Conservation (phyloP, 2,888 invertebrate species). For the Agonum fuliginosum region DNA sequence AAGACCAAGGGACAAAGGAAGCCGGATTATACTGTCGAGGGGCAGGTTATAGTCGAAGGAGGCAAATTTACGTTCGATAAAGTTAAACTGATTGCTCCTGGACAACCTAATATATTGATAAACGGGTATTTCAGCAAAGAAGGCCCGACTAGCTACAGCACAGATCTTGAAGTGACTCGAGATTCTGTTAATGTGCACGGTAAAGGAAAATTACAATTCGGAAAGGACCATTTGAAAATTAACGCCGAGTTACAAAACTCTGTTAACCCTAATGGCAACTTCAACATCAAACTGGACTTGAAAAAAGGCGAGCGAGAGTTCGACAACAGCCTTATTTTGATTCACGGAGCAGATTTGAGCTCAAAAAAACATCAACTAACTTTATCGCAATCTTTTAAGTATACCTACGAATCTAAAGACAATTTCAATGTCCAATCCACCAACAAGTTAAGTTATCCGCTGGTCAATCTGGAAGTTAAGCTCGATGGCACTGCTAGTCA, state of each 20-base stretch:
- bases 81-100: conserved; percentile 73
- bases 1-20: conserved; percentile 64
- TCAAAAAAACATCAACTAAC: conserved; percentile 76
- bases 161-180: conserved; percentile 7
- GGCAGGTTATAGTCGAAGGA: conserved; percentile 71
- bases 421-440: conserved; percentile 75
- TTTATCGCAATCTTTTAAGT: conserved; percentile 72
- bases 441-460: conserved; percentile 76
- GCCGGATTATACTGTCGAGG: conserved; percentile 75
- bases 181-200: conserved; percentile 67
- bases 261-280: conserved; percentile 77
- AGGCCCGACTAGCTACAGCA: conserved; percentile 6
- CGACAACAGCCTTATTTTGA: conserved; percentile 75
- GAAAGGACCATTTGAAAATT: conserved; percentile 72
- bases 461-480: conserved; percentile 73
- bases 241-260: conserved; percentile 76
- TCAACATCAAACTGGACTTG: conserved; percentile 77
- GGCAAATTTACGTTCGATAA: conserved; percentile 77
- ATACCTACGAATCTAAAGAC: conserved; percentile 69
- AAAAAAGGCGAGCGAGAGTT: conserved; percentile 69
- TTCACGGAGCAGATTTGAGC: conserved; percentile 79
- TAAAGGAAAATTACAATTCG: conserved; percentile 68
- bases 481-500: conserved; percentile 77
- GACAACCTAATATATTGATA: conserved; percentile 72
- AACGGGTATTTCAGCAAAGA: conserved; percentile 71